phyloP scores from a whole-genome alignment of 2,797 vertebrate genomes.

The Rhinogobio ventralis region DNA sequence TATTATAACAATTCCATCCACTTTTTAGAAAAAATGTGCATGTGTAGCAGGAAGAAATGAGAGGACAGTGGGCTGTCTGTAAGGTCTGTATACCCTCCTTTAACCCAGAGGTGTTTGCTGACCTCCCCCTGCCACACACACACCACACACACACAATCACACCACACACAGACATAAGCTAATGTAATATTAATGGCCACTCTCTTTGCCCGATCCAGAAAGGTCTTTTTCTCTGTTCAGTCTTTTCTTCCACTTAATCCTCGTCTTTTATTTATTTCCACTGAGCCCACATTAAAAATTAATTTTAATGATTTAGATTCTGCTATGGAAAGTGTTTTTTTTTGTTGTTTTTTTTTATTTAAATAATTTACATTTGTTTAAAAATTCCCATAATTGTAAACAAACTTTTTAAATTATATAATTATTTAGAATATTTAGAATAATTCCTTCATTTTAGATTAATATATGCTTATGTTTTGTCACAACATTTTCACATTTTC shows the following conservation, averaged over 20 bases:
- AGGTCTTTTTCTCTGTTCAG: slow-evolving; percentile 27
- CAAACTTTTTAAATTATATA: too few species aligned
- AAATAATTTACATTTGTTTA: background rate
- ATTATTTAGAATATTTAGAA: background rate
- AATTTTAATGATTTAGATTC: background rate
- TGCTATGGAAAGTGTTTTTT: background rate
- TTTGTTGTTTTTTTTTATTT: too few species aligned
- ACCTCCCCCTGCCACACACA: slow-evolving; percentile 13
- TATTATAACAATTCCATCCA: slow-evolving; percentile 37
- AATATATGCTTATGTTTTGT: background rate
- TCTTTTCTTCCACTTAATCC: slow-evolving; percentile 10
- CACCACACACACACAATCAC: too few species aligned
- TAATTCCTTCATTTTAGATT: too few species aligned
- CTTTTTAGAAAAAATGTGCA: slow-evolving; percentile 12
- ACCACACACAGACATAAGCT: slow-evolving; percentile 15
- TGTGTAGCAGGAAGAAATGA: background rate
- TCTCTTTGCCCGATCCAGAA: slow-evolving; percentile 4
- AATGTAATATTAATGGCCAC: slow-evolving; percentile 59
- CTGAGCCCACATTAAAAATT: background rate
- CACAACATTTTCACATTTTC: background rate
- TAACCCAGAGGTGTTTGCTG: slow-evolving; percentile 14
- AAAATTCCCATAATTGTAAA: background rate
- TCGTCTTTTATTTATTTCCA: slow-evolving; percentile 31
- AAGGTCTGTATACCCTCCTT: slow-evolving; percentile 4
- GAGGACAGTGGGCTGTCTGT: background rate